phyloP scores from a whole-genome alignment of 37 sponge, comb jelly and placozoan species.

The Aplysina aerophoba region DNA sequence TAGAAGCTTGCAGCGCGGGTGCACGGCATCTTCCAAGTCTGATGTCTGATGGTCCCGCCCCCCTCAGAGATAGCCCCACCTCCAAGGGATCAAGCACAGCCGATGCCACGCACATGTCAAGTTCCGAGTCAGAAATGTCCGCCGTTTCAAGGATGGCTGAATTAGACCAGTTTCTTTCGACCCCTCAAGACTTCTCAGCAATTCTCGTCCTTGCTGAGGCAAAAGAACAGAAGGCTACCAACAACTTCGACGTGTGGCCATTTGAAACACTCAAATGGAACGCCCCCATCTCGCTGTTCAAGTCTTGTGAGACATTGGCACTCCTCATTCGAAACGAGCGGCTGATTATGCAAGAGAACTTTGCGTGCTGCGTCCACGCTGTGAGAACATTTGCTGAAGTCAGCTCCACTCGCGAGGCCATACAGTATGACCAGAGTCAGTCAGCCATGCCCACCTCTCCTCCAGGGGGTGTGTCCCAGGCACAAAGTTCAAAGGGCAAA shows the following conservation, averaged over 20 bases:
- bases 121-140: too few species aligned
- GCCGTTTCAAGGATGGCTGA: too few species aligned
- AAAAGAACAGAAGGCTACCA: not conserved
- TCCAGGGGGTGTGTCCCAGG: not conserved
- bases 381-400: slow-evolving; percentile 65
- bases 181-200: not conserved
- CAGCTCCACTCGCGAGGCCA: slow-evolving; percentile 14
- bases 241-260: slow-evolving; percentile 21
- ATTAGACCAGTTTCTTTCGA: too few species aligned
- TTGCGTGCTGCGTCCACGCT: slow-evolving; percentile 59
- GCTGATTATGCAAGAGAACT: slow-evolving; percentile 50
- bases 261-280: not conserved
- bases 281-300: slow-evolving; percentile 48
- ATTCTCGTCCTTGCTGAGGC: not conserved
- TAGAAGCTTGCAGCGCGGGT: slow-evolving; percentile 74
- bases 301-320: slow-evolving; percentile 47
- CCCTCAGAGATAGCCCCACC: not conserved
- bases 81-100: not conserved
- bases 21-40: not conserved
- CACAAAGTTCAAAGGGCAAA: not conserved
- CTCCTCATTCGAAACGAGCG: slow-evolving; percentile 42
- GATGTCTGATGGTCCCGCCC: not conserved
- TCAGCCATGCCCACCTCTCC: not conserved
- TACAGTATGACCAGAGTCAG: slow-evolving; percentile 39
- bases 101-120: too few species aligned